These are phyloP conservation scores for Nymphicus hollandicus DNA, from an alignment of 2,113 vertebrate genomes.

Conservation along the genomic window DNA sequence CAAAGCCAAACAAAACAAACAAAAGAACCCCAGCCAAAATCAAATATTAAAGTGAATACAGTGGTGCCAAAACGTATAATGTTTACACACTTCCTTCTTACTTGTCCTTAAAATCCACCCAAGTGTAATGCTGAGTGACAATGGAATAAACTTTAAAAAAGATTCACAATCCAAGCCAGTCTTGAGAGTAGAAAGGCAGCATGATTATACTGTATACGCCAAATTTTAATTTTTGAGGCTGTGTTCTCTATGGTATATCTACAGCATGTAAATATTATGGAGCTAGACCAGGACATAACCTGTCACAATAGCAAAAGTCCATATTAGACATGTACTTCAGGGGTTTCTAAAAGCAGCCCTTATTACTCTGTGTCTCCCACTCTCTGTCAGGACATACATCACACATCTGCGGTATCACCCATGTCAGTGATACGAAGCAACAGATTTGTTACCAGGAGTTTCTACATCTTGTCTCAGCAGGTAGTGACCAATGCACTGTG, in stretches of 20 bases:
- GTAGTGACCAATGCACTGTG: background rate
- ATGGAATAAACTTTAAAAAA: background rate
- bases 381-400: background rate
- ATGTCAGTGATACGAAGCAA: background rate
- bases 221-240: background rate
- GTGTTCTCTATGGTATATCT: background rate
- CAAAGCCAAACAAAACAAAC: background rate
- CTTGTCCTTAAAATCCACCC: background rate
- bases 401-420: background rate
- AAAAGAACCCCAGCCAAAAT: background rate
- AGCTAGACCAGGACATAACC: background rate
- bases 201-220: background rate
- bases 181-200: background rate
- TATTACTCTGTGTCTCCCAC: background rate
- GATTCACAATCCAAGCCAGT: background rate
- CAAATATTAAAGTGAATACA: background rate
- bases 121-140: background rate
- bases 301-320: background rate
- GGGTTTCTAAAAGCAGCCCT: background rate
- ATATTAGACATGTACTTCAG: background rate
- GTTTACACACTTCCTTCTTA: background rate
- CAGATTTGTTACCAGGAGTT: rapidly evolving
- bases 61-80: background rate
- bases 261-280: rapidly evolving
- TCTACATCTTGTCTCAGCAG: background rate